Conservation (phyloP, 92 coral and sea anemone species). For the Bergia puertoricense region DNA sequence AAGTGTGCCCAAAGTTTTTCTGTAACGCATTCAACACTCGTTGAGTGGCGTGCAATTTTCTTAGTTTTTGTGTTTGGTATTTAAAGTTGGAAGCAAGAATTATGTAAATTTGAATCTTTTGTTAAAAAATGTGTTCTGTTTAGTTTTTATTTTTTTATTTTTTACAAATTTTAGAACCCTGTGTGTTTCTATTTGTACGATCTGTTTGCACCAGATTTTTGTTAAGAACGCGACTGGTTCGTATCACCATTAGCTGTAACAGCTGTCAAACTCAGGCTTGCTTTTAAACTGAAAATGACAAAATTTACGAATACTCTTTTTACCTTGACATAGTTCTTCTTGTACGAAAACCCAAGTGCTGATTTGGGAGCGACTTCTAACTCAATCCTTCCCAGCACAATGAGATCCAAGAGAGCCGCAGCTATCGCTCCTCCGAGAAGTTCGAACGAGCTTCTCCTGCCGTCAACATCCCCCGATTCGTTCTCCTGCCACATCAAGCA, state of each 20-base stretch:
- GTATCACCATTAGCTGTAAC: not conserved
- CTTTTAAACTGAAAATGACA: not conserved
- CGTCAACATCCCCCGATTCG: conserved; percentile 51
- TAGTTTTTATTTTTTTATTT: not conserved
- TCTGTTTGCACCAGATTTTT: not conserved
- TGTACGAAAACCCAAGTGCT: conserved; percentile 50
- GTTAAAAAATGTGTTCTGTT: not conserved
- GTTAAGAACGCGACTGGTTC: not conserved
- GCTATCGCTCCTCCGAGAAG: conserved; percentile 59
- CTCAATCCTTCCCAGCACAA: conserved; percentile 52
- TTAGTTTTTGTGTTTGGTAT: too few species aligned
- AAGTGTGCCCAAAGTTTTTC: not conserved
- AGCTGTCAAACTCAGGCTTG: not conserved
- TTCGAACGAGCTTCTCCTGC: conserved; percentile 45
- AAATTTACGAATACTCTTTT: not conserved
- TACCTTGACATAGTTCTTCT: conserved; percentile 55
- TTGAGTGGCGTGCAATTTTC: not conserved
- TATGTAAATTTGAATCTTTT: conserved; percentile 1
- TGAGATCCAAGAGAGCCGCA: conserved; percentile 52
- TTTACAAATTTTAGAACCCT: not conserved
- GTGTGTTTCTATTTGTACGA: not conserved
- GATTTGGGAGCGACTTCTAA: conserved; percentile 53
- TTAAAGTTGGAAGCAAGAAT: not conserved
- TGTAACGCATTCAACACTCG: not conserved
- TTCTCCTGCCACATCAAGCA: conserved; percentile 61